These are phyloP conservation scores for Tupiocoris notatus DNA, from an alignment of 2,888 invertebrate genomes.

Conservation along the genomic window DNA sequence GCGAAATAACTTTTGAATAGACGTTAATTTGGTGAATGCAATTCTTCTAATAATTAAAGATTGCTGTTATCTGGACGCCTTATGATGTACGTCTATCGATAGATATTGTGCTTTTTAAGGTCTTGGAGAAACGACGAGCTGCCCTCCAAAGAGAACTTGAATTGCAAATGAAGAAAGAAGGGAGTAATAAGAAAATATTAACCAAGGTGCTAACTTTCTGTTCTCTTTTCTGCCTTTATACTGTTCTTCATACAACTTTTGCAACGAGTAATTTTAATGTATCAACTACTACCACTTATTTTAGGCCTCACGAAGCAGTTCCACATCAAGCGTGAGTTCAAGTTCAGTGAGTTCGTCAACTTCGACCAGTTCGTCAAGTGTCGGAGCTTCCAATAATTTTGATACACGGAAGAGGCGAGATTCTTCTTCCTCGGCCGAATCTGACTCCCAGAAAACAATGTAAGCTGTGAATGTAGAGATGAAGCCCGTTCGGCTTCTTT, in stretches of 20 bases:
- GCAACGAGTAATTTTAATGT: background rate
- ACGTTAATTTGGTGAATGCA: background rate
- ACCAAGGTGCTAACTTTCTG: constrained; percentile 28
- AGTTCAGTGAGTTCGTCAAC: constrained; percentile 48
- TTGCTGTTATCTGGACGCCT: background rate
- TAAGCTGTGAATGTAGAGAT: constrained; percentile 18
- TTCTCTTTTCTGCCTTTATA: background rate
- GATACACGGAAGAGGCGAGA: constrained; percentile 28
- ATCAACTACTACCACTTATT: background rate
- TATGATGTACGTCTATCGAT: background rate
- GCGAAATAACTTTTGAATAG: background rate
- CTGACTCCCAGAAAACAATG: constrained; percentile 38
- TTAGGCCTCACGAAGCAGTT: constrained; percentile 52
- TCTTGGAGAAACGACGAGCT: constrained; percentile 68
- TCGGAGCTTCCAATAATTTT: constrained; percentile 30
- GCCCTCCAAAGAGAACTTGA: constrained; percentile 75
- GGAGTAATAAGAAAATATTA: constrained; percentile 18
- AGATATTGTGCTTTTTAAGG: constrained; percentile 3
- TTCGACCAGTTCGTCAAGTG: constrained; percentile 45
- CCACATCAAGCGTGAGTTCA: constrained; percentile 53
- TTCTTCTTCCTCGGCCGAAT: constrained; percentile 12
- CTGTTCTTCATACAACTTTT: background rate
- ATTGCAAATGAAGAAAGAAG: constrained; percentile 73
- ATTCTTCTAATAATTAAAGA: background rate
- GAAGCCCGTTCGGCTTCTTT: no score